phyloP scores from a whole-genome alignment of 1,140 invertebrate species.

The Psix sp. region DNA sequence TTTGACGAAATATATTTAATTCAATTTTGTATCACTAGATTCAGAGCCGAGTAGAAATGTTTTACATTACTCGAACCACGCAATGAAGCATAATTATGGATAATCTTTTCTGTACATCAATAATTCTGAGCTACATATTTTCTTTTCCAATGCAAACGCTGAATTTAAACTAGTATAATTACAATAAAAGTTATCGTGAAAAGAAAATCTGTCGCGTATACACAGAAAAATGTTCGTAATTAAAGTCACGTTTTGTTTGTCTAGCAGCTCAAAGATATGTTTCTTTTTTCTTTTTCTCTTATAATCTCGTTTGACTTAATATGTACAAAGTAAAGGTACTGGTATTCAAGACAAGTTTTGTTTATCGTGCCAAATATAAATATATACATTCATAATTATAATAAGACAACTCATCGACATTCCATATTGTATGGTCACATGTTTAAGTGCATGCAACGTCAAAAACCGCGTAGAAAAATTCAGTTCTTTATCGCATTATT shows the following conservation, averaged over 20 bases:
- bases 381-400: conserved; percentile 22
- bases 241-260: background rate
- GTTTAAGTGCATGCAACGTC: no score
- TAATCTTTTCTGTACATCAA: no score
- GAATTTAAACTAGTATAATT: conserved; percentile 19
- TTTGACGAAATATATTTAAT: no score
- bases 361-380: conserved; percentile 15
- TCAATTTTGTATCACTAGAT: conserved; percentile 31
- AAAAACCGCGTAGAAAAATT: no score
- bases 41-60: conserved; percentile 6
- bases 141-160: conserved; percentile 4
- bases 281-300: conserved; percentile 7
- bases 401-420: conserved; percentile 10
- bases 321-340: conserved; percentile 15
- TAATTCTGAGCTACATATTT: conserved; percentile 11
- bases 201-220: conserved; percentile 14
- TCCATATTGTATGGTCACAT: conserved; percentile 7
- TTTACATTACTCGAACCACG: no score
- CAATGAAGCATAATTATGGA: no score
- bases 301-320: conserved; percentile 14
- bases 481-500: no score
- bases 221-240: conserved; percentile 21
- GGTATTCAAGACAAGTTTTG: conserved; percentile 7
- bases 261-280: conserved; percentile 15
- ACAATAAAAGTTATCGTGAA: conserved; percentile 7